Conservation (phyloP, 2,888 invertebrate genomes). For the Tiliacea aurago region DNA sequence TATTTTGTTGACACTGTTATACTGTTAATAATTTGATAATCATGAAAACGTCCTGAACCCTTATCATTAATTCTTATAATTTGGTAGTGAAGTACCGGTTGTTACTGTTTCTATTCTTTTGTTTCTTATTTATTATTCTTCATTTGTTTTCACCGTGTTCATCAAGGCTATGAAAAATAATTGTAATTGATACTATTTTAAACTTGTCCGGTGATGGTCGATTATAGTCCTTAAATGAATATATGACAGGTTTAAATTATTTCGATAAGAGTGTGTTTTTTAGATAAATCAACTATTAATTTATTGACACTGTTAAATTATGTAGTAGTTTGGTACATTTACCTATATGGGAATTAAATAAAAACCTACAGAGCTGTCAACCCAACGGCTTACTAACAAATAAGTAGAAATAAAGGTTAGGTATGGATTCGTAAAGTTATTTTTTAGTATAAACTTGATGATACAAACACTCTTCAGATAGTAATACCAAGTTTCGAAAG, state of each 20-base stretch:
- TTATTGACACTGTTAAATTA: constrained; percentile 17
- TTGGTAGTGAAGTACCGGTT: background rate
- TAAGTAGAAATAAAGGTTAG: background rate
- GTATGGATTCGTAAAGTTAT: background rate
- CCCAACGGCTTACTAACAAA: background rate
- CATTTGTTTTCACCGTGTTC: background rate
- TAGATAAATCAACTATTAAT: background rate
- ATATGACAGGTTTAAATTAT: background rate
- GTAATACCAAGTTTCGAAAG: background rate
- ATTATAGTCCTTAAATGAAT: background rate
- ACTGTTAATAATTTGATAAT: background rate
- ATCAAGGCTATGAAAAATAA: constrained; percentile 16
- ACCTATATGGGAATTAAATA: background rate
- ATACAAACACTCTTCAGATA: background rate
- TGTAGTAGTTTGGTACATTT: background rate
- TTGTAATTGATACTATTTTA: constrained; percentile 16
- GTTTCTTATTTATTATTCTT: background rate
- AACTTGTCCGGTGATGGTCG: background rate
- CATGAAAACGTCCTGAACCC: background rate
- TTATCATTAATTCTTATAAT: background rate
- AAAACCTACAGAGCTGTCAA: background rate
- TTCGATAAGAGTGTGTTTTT: background rate
- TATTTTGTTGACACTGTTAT: background rate
- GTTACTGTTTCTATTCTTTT: background rate
- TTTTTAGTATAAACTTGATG: background rate